A percentile compares a stretch with the other conserved stretches of the same genome.
Conservation (phyloP, 1,140 invertebrate species). For the Lordiphosa clarofinis region DNA sequence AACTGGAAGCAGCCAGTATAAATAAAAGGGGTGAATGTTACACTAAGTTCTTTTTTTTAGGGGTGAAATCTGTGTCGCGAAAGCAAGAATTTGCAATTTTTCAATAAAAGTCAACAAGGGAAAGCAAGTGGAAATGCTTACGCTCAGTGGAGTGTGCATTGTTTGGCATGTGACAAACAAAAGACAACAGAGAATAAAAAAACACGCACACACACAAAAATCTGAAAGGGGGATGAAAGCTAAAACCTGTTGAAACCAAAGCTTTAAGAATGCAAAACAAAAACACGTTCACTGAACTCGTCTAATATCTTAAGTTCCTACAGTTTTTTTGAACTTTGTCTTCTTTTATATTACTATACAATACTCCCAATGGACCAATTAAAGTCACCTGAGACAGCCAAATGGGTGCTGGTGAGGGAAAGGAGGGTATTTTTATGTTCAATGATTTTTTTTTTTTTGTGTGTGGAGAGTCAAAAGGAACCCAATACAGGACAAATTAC, state of each 20-base stretch:
- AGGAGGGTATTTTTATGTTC: too few relatives aligned
- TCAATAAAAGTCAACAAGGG: conserved; percentile 62
- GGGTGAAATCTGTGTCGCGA: conserved; percentile 13
- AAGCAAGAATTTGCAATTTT: conserved; percentile 44
- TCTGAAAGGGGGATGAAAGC: background rate
- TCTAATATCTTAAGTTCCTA: conserved; percentile 3
- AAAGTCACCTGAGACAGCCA: too few relatives aligned
- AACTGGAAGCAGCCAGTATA: too few relatives aligned
- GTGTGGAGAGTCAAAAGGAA: too few relatives aligned
- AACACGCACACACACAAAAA: too few relatives aligned
- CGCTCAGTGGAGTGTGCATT: conserved; percentile 30
- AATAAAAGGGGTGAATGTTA: too few relatives aligned
- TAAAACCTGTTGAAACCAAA: conserved; percentile 20
- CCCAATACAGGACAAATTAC: too few relatives aligned
- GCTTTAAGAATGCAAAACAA: conserved; percentile 2
- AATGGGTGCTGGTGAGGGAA: too few relatives aligned
- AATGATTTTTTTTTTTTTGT: too few relatives aligned
- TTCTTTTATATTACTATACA: too few relatives aligned
- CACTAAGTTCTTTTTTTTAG: background rate
- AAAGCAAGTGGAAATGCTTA: conserved; percentile 48
- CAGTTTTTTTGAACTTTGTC: conserved; percentile 8
- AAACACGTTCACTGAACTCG: conserved; percentile 8
- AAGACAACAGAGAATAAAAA: too few relatives aligned
- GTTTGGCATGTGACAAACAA: conserved; percentile 11
- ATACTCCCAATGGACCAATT: too few relatives aligned